phyloP scores from a whole-genome alignment of 2,888 invertebrate genomes.

The Brenthis daphne region DNA sequence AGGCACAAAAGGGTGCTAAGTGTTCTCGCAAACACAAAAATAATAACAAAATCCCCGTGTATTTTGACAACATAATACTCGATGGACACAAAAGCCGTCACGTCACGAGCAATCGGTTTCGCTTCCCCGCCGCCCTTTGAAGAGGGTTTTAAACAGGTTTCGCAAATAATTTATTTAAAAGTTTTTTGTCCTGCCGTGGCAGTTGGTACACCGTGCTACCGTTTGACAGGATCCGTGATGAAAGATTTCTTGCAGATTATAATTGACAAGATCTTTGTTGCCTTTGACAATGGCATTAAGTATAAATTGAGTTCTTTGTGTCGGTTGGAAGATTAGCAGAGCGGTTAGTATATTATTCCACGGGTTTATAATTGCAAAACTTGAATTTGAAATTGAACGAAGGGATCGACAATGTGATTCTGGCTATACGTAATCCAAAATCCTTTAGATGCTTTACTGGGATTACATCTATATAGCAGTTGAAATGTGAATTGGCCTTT shows the following conservation, averaged over 20 bases:
- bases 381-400: conserved; percentile 65
- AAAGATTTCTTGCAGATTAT: conserved; percentile 76
- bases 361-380: conserved; percentile 58
- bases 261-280: conserved; percentile 82
- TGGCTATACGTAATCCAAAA: conserved; percentile 64
- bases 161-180: conserved; percentile 77
- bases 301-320: conserved; percentile 71
- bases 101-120: conserved; percentile 80
- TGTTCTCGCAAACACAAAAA: conserved; percentile 80
- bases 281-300: conserved; percentile 69
- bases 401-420: conserved; percentile 60
- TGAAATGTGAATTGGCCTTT: conserved; percentile 32
- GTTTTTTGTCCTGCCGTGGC: conserved; percentile 52
- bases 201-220: conserved; percentile 70
- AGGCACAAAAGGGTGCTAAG: conserved; percentile 79
- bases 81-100: conserved; percentile 77
- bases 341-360: conserved; percentile 53
- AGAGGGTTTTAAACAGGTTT: conserved; percentile 77
- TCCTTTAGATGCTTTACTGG: conserved; percentile 56
- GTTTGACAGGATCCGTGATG: conserved; percentile 70
- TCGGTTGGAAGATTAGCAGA: conserved; percentile 67
- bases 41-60: conserved; percentile 81
- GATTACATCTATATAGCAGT: conserved; percentile 56
- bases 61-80: conserved; percentile 82
- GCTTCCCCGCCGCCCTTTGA: conserved; percentile 75